Conservation (phyloP, 2,797 vertebrate genomes). For the Rhinella marina region DNA sequence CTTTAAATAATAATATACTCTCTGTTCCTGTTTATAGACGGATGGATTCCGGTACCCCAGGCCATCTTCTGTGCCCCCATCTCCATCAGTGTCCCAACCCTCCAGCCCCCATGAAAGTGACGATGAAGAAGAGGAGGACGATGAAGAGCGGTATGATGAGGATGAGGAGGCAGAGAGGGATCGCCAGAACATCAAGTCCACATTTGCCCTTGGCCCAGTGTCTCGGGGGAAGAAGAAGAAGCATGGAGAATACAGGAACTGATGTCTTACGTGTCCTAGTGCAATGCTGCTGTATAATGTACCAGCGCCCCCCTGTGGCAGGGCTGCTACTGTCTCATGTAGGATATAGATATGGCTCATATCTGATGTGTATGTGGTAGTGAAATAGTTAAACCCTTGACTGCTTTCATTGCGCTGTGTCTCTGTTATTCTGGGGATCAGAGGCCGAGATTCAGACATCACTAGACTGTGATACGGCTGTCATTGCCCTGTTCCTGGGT, state of each 20-base stretch:
- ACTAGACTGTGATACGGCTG: too few relatives aligned
- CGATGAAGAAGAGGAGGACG: slow-evolving; percentile 72
- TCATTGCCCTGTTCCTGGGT: too few relatives aligned
- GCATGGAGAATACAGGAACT: slow-evolving; percentile 82
- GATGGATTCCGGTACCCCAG: slow-evolving; percentile 90
- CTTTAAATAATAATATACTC: neutral
- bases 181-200: slow-evolving; percentile 87
- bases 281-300: neutral
- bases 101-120: slow-evolving; percentile 88
- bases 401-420: neutral
- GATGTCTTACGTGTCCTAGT: slow-evolving; percentile 53
- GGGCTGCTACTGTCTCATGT: neutral
- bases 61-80: slow-evolving; percentile 90
- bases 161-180: slow-evolving; percentile 92
- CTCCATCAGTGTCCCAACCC: slow-evolving; percentile 85
- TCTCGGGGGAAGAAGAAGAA: slow-evolving; percentile 79
- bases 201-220: slow-evolving; percentile 74
- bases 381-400: slow-evolving; percentile 1
- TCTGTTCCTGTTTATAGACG: slow-evolving; percentile 71
- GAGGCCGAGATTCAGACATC: too few relatives aligned
- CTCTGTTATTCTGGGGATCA: neutral
- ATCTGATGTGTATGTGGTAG: neutral
- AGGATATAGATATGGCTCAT: neutral
- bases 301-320: neutral
- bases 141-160: slow-evolving; percentile 83